These are phyloP conservation scores for Rhincodon typus DNA, from an alignment of 2,797 vertebrate genomes.

Conservation along the genomic window DNA sequence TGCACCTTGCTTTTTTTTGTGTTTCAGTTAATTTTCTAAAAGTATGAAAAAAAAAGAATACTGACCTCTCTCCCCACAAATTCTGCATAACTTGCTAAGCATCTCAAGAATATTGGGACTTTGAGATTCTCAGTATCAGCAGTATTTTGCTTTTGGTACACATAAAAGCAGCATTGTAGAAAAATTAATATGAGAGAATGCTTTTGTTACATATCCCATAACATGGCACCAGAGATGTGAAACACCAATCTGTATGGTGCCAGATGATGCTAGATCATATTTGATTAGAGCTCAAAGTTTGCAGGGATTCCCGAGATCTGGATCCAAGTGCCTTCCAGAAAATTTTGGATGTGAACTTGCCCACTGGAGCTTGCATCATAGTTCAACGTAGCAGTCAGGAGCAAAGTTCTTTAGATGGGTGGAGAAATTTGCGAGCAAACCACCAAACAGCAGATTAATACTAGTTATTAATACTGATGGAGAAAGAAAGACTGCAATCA, in stretches of 20 bases:
- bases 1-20: too few relatives aligned
- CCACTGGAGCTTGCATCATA: not conserved
- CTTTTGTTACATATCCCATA: not conserved
- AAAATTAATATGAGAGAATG: not conserved
- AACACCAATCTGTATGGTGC: not conserved
- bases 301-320: not conserved
- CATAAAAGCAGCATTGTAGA: not conserved
- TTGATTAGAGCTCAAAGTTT: not conserved
- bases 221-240: not conserved
- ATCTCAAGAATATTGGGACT: not conserved
- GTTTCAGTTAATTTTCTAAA: not conserved
- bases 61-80: not conserved
- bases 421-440: not conserved
- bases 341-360: not conserved
- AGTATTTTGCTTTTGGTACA: not conserved
- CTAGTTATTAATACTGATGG: not conserved
- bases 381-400: not conserved
- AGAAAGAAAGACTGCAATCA: not conserved
- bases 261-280: not conserved
- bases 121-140: not conserved
- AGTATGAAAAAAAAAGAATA: not conserved
- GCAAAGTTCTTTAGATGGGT: not conserved
- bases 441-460: not conserved
- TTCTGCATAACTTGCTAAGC: not conserved
- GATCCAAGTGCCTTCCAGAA: not conserved